These are phyloP conservation scores for Chascanopsetta lugubris DNA, from an alignment of 2,113 vertebrate genomes.

Conservation along the genomic window DNA sequence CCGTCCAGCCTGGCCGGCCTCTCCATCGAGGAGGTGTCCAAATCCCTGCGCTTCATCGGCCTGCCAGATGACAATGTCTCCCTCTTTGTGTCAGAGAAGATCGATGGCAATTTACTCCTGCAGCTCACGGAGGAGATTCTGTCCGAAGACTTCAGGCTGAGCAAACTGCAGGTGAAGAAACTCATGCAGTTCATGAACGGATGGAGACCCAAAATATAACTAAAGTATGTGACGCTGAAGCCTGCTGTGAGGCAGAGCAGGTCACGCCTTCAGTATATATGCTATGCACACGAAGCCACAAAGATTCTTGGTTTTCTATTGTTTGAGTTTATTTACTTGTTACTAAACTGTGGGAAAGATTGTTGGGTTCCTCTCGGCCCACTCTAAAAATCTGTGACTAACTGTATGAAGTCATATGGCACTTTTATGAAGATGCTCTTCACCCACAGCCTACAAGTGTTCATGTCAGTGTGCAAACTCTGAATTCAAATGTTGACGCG, in stretches of 20 bases:
- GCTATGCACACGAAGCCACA: slow-evolving; percentile 68
- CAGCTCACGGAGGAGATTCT: slow-evolving; percentile 97
- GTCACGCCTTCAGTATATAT: slow-evolving; percentile 54
- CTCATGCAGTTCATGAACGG: slow-evolving; percentile 97
- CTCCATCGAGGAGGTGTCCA: slow-evolving; percentile 94
- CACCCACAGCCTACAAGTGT: slow-evolving; percentile 1
- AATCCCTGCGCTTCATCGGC: slow-evolving; percentile 92
- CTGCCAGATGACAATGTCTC: slow-evolving; percentile 90
- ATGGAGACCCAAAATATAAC: slow-evolving; percentile 96
- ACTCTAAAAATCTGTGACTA: slow-evolving; percentile 23
- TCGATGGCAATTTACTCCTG: slow-evolving; percentile 94
- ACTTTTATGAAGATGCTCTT: slow-evolving; percentile 58
- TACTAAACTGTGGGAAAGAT: slow-evolving; percentile 12
- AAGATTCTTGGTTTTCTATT: slow-evolving; percentile 40
- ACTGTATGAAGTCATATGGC: slow-evolving; percentile 52
- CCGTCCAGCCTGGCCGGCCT: slow-evolving; percentile 90
- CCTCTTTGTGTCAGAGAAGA: slow-evolving; percentile 93
- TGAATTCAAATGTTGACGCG: slow-evolving; percentile 6
- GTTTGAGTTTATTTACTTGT: slow-evolving; percentile 37
- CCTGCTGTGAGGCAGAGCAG: slow-evolving; percentile 19
- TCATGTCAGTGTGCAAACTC: slow-evolving; percentile 1
- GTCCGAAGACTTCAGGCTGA: slow-evolving; percentile 95
- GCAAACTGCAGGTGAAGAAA: slow-evolving; percentile 98
- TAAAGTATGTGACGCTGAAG: slow-evolving; percentile 22
- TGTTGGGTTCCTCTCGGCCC: slow-evolving; percentile 7